phyloP scores from a whole-genome alignment of 2,888 invertebrate species.

The Phortica okadai region DNA sequence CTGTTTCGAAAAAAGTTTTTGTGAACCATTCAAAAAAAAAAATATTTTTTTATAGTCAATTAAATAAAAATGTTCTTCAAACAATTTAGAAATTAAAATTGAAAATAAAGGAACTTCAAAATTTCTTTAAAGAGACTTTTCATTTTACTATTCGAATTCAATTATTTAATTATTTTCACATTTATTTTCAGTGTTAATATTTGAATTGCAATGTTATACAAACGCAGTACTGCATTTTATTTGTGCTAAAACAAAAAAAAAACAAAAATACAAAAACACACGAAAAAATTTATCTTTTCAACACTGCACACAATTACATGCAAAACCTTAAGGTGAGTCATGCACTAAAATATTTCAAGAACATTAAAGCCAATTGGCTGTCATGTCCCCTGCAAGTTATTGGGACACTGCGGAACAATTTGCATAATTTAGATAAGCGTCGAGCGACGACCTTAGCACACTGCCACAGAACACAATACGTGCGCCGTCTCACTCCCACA shows the following conservation, averaged over 20 bases:
- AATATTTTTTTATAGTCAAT: too few species aligned
- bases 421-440: slow-evolving; percentile 16
- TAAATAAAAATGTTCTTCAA: too few species aligned
- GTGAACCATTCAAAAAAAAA: too few species aligned
- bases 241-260: neutral
- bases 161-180: neutral
- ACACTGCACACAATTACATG: too few species aligned
- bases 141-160: neutral
- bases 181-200: neutral
- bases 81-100: too few species aligned
- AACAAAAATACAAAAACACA: neutral
- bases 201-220: neutral
- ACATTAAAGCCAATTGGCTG: neutral
- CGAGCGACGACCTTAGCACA: neutral
- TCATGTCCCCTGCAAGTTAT: neutral
- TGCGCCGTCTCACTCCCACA: neutral
- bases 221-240: slow-evolving; percentile 1
- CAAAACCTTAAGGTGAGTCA: neutral
- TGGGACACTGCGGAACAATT: neutral
- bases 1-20: neutral
- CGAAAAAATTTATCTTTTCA: neutral
- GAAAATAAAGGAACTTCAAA: too few species aligned
- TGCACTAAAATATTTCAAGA: neutral
- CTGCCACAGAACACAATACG: neutral
- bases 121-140: too few species aligned